Conservation (phyloP, 2,113 vertebrate species). For the Fukomys damarensis region DNA sequence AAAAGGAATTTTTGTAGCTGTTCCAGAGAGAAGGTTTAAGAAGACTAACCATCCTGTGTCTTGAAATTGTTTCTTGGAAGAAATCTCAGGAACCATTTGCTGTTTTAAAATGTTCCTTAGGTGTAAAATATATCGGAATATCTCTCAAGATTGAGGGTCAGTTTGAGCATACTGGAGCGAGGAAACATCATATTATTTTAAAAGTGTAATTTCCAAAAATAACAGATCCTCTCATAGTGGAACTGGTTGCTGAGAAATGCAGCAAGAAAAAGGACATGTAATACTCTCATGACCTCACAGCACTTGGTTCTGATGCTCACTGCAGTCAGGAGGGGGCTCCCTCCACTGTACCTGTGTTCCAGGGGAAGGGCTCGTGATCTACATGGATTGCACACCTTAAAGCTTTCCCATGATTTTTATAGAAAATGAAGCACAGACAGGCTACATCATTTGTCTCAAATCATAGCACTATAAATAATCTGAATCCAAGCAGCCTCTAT, state of each 20-base stretch:
- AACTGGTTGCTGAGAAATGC: no score
- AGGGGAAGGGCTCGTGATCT: background rate
- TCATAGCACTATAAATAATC: background rate
- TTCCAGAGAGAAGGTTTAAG: background rate
- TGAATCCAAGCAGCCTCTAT: background rate
- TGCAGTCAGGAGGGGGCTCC: background rate
- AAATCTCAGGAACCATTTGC: background rate
- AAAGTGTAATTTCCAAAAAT: background rate
- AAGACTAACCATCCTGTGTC: background rate
- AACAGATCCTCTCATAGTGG: background rate
- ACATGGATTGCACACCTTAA: background rate
- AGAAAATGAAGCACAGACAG: background rate
- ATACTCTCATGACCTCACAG: background rate
- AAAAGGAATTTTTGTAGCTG: background rate
- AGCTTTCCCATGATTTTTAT: background rate
- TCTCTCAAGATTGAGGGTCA: background rate
- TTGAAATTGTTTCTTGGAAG: background rate
- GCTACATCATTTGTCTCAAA: background rate
- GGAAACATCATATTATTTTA: background rate
- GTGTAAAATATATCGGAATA: background rate
- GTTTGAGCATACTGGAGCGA: background rate
- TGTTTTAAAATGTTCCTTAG: background rate
- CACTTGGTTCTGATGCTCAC: background rate
- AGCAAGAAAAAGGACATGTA: background rate
- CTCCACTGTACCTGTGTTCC: no score